Base-by-base conservation (phyloP, 2,888 invertebrate species). In the Microplitis manilae region DNA sequence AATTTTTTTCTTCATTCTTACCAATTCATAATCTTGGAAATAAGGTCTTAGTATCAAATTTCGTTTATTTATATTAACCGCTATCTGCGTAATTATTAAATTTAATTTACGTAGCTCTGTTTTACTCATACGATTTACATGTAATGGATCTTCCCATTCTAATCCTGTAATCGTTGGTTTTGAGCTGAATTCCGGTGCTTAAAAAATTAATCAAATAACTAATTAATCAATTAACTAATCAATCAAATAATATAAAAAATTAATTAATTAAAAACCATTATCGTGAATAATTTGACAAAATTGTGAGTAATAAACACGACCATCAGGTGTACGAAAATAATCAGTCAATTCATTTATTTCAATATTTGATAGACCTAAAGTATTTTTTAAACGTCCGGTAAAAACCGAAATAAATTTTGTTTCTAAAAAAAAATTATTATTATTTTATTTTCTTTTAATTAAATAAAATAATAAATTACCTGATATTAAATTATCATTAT, bases 321-420 rank as follows among this genome's bases (percentile, higher is more conserved):
- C 95, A 91, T 96, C 95, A 81, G 94, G 94, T n/a, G 94, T 92
- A 65, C 94, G 92, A 90, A 95, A 96, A 91, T 95, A 95, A 90
- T 95, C 94, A 0, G 94, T 93, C 9, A 96, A 89, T 87, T 95
- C 94, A 5, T 92, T 90, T 81, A 95, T 93, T 91, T 96, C 95
- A 73, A 92, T 92, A 84, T 94, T 94, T 0, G 94, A 93, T 71
- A 96, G 91, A 0, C 95, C 95, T 77, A 94, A 91, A 69, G 92
- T 91, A 13, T 92, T 91, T 82, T 93, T 93, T 84, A 95, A 91
- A 77, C 94, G 93, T 6, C 94, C 94, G 74, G 93, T 93, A 82
- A 96, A 90, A 71, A 95, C 91, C 68, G 93, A 93, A 82, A 94
- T 92, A 90, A 96, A 96, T 87, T 94, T 93, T 0, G 94, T 92